Base-by-base conservation (phyloP, 2,888 invertebrate species). In the Tetragonula carbonaria region DNA sequence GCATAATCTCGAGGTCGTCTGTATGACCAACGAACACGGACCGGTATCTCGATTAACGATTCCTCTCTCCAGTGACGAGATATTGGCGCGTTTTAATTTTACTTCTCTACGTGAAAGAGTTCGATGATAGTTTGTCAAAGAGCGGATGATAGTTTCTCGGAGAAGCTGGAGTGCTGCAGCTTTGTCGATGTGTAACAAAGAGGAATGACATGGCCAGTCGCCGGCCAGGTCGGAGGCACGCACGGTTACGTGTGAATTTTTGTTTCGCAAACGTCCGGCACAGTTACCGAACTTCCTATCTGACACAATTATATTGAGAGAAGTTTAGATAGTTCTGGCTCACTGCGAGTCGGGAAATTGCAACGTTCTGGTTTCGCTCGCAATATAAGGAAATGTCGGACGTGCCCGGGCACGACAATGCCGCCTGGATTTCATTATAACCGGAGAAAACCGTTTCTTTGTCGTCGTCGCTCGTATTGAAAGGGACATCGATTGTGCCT, bases 271-370 rank as follows among this genome's bases (percentile, higher is more conserved):
- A 65, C 79, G 74, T 75, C 71, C 79, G 80, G 62, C 84, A 84
- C 75, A 84, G 79, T 84, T 85, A 68, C 57, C 74, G 79, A 84
- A 84, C 79, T 84, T 76, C 68, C 84, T 76, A 84, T 85, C 84
- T 84, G 84, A 76, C 84, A 84, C 75, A 84, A 84, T 85, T 85
- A 84, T 84, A 84, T 80, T 51, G 75, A 67, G 79, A 70, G 84
- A 84, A 85, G 84, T 85, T 85, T 53, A 79, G 79, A 84, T 84
- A 84, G 84, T 80, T 85, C 59, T 80, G 68, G 50, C 55, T 50
- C 28, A 28, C 50, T 11, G 6, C 66, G 80, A 73, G 66, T 85
- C 84, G 79, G 75, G 75, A 80, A 85, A 84, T 80, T 73, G 73
- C 79, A 18, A 68, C 68, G 84, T 53, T 80, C 84, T 75, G 79